Base-by-base conservation (phyloP, 2,797 vertebrate species). In the Pyrrhura leucotis region DNA sequence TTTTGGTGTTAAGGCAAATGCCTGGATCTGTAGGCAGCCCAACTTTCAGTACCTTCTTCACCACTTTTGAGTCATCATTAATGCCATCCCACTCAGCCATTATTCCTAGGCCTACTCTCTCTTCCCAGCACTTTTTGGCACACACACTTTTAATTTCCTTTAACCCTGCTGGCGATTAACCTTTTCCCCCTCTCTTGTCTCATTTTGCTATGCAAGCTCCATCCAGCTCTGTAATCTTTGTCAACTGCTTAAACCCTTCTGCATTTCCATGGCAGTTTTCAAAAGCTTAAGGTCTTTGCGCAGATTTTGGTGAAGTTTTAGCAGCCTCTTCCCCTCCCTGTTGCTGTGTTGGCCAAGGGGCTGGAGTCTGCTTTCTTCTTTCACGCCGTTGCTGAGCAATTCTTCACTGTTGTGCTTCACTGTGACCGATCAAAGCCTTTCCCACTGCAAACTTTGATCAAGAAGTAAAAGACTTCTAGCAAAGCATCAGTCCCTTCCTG, bases 11-110 rank as follows among this genome's bases (percentile, higher is more conserved):
- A 50, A 77, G 35, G 45, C 25, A 75, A 94, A 66, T 66, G 71
- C 23, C 68, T 51, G 7, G 42, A 17, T 67, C 74, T 71, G 77
- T 63, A 80, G 90, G 90, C 92, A 94, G 74, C 61, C 86, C 80
- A 37, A 42, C 22, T 72, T 94, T 39, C 85, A 79, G 2, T 19
- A 82, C 79, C 58, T 91, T 81, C 69, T 76, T 56, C 2, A 1
- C 54, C 47, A 73, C 50, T 87, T 92, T 92, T 87, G 89, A 95
- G 77, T 90, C 93, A 94, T 91, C 71, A 21, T 73, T 93, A 91
- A 79, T 82, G 47, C 77, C 91, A 69, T 73, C 85, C 90, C 80
- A 94, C 88, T 94, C 95, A 83, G 42, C 0, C 26, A 56, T 87
- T 94, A 91, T 95, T 93, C 85, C 80, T 71, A 72, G 58, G 66